These are phyloP conservation scores for Sus cebifrons DNA, from an alignment of 2,797 vertebrate genomes.

Conservation along the genomic window DNA sequence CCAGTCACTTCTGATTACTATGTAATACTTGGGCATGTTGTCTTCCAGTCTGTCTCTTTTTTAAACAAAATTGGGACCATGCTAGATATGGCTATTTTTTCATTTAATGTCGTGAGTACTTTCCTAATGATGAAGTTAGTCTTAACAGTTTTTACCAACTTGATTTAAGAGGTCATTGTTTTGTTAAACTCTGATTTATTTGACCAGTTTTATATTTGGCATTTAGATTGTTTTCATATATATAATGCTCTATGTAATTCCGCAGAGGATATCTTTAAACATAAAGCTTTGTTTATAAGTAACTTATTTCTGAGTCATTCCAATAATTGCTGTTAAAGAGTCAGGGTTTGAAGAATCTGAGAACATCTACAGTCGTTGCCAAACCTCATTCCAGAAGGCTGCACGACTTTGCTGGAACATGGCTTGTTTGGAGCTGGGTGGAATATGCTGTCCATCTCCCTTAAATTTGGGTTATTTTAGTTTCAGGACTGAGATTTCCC, in stretches of 20 bases:
- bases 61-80: background rate
- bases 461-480: background rate
- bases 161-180: background rate
- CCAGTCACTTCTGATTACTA: background rate
- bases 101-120: background rate
- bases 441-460: background rate
- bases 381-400: background rate
- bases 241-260: background rate
- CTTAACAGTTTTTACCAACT: background rate
- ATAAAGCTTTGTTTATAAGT: background rate
- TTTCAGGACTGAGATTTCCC: background rate
- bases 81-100: background rate
- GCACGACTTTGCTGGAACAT: background rate
- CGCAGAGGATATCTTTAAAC: conserved; percentile 24
- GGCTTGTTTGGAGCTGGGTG: background rate
- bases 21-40: background rate
- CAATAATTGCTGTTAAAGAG: background rate
- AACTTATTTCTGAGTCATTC: background rate
- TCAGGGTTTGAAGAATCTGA: background rate
- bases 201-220: conserved; percentile 27
- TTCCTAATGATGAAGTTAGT: background rate
- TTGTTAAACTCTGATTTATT: background rate
- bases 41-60: background rate
- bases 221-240: background rate
- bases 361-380: background rate